Evolutionary conservation across 2,113 vertebrate genomes (phyloP).

Genomic region (Menidia beryllina): DNA sequence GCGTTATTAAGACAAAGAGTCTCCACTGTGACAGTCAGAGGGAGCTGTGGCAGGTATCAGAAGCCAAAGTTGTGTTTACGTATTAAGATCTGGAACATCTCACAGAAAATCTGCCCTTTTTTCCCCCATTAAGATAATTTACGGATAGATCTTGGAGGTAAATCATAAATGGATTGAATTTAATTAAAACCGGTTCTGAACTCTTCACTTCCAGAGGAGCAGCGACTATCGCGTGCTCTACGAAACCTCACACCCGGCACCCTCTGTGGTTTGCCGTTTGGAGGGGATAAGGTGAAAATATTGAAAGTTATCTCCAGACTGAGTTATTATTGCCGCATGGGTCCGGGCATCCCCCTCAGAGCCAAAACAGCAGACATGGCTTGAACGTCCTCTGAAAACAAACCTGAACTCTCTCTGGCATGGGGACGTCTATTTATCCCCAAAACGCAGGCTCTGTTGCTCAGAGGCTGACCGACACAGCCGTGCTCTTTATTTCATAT

Average conservation of each 20-base stretch:
- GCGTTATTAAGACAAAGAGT: constrained; percentile 30
- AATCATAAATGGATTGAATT: constrained; percentile 35
- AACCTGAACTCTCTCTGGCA: constrained; percentile 67
- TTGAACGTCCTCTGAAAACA: constrained; percentile 70
- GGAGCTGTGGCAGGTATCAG: background rate
- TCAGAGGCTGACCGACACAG: constrained; percentile 51
- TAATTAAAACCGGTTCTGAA: constrained; percentile 44
- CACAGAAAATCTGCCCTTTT: background rate
- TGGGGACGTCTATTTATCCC: constrained; percentile 69
- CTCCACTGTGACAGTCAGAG: background rate
- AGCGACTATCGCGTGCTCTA: background rate
- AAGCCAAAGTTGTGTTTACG: constrained; percentile 11
- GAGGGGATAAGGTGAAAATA: constrained; percentile 65
- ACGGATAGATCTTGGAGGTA: no score
- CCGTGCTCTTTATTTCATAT: constrained; percentile 57
- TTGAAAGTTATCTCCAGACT: constrained; percentile 69
- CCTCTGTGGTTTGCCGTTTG: constrained; percentile 61
- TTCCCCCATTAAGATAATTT: background rate
- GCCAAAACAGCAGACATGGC: constrained; percentile 71
- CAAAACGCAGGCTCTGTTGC: constrained; percentile 44
- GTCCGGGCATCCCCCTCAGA: constrained; percentile 63
- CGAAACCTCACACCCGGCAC: constrained; percentile 15
- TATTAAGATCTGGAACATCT: background rate
- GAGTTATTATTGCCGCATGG: constrained; percentile 71
- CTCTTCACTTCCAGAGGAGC: constrained; percentile 26